Evolutionary conservation across 1,140 invertebrate genomes (phyloP).

Genomic region (Hyposmocoma kahamanoa): DNA sequence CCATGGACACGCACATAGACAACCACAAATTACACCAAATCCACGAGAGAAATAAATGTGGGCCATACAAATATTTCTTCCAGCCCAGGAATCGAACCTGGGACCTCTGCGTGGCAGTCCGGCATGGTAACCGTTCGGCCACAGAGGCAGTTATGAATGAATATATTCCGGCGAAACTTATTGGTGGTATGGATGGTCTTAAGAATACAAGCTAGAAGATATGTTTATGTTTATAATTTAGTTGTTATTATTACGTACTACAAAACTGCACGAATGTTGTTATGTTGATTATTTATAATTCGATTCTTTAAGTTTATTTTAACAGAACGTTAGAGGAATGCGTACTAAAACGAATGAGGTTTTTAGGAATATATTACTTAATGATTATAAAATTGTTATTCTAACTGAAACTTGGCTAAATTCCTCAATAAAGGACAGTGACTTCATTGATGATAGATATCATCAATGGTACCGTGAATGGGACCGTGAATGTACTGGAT

Average conservation of each 20-base stretch:
- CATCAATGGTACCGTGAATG: background rate
- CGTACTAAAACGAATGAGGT: background rate
- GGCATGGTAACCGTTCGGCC: too few relatives aligned
- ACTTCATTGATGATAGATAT: background rate
- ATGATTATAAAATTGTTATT: background rate
- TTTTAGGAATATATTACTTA: background rate
- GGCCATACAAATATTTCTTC: too few relatives aligned
- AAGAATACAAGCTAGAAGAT: too few relatives aligned
- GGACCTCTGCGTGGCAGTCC: too few relatives aligned
- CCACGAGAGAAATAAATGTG: too few relatives aligned
- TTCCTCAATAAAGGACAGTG: background rate
- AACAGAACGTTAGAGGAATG: background rate
- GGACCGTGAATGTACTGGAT: background rate
- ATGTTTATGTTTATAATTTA: background rate
- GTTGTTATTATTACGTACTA: background rate
- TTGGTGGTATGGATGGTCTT: too few relatives aligned
- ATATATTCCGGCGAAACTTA: too few relatives aligned
- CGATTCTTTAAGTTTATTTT: background rate
- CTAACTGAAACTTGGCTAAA: conserved; percentile 5
- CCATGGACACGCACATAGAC: too few relatives aligned
- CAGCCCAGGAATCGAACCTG: too few relatives aligned
- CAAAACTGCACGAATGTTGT: too few relatives aligned
- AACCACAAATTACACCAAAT: too few relatives aligned
- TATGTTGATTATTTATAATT: background rate
- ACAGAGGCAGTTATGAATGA: too few relatives aligned